Conservation (phyloP, 1,140 invertebrate genomes). For the Panonychus citri region DNA sequence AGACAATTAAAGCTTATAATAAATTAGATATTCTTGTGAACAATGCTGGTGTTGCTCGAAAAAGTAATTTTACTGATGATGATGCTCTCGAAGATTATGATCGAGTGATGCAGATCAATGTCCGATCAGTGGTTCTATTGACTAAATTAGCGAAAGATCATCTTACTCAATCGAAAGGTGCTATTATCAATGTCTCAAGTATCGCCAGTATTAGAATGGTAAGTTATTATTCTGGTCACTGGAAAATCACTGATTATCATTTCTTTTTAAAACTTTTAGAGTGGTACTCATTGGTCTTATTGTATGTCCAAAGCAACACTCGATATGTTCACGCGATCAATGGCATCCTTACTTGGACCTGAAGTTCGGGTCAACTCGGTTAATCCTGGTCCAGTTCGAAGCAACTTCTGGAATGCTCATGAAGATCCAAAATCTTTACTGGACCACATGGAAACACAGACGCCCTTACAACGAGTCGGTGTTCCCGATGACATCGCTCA, state of each 20-base stretch:
- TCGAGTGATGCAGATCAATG: background rate
- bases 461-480: slow-evolving; percentile 23
- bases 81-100: background rate
- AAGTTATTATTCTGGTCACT: background rate
- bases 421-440: background rate
- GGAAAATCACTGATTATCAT: background rate
- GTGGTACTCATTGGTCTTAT: slow-evolving; percentile 26
- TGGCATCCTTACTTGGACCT: slow-evolving; percentile 15
- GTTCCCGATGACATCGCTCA: slow-evolving; percentile 47
- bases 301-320: slow-evolving; percentile 64
- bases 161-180: background rate
- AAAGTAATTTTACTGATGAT: background rate
- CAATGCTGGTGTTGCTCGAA: background rate
- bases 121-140: background rate
- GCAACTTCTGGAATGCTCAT: background rate
- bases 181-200: slow-evolving; percentile 3
- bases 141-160: background rate
- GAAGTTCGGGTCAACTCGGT: slow-evolving; percentile 47
- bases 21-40: slow-evolving; percentile 1
- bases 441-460: background rate
- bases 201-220: background rate
- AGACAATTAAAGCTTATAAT: background rate
- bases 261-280: background rate
- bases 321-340: slow-evolving; percentile 63
- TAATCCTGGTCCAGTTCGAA: background rate